These are phyloP conservation scores for Platichthys flesus DNA, from an alignment of 2,113 vertebrate species.

Conservation along the genomic window DNA sequence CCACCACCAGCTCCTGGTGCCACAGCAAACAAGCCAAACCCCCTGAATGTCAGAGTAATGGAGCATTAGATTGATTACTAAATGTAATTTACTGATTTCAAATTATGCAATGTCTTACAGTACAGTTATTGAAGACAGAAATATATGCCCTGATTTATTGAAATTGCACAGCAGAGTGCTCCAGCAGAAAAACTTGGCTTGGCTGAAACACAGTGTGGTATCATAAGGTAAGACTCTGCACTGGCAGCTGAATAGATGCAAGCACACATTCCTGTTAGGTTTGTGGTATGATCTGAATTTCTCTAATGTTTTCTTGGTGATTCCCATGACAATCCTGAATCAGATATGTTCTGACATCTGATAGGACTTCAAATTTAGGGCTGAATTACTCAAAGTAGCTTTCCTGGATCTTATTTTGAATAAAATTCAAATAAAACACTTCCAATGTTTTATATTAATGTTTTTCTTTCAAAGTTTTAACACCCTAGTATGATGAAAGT, in stretches of 20 bases:
- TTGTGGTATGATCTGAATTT: no score
- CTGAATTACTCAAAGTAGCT: background rate
- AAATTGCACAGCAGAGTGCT: background rate
- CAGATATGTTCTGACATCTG: background rate
- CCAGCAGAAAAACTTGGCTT: background rate
- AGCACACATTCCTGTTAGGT: no score
- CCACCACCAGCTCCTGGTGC: no score
- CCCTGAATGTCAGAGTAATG: background rate
- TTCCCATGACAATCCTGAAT: background rate
- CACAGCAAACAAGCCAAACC: background rate
- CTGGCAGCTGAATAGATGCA: no score
- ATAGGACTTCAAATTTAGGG: background rate
- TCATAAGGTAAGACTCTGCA: no score
- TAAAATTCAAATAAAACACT: background rate
- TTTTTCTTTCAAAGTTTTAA: background rate
- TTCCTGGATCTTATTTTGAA: background rate
- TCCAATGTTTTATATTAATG: background rate
- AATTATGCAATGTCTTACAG: background rate
- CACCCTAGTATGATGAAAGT: background rate
- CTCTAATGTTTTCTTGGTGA: no score
- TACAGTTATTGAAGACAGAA: background rate
- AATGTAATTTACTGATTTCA: background rate
- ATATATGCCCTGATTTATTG: background rate
- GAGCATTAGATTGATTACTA: background rate
- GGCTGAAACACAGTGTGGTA: no score